These are phyloP conservation scores for Sarcophaga subvicina DNA, from an alignment of 2,888 invertebrate genomes.

Conservation along the genomic window DNA sequence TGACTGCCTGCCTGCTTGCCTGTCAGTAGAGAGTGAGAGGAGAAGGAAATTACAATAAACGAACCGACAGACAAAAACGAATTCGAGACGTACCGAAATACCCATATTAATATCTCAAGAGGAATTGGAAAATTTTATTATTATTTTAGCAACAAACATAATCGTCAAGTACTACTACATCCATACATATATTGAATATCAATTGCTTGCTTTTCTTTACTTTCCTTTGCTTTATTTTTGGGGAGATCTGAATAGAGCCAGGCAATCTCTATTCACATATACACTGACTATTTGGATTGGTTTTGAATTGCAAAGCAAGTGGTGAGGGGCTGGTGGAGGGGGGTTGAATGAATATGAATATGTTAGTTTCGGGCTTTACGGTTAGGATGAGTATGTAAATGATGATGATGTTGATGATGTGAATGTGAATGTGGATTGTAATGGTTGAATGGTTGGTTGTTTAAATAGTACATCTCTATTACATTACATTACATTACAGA, in stretches of 20 bases:
- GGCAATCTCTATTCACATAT: too few relatives aligned
- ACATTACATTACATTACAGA: too few relatives aligned
- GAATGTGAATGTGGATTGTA: not conserved
- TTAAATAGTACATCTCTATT: not conserved
- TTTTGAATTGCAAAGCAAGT: not conserved
- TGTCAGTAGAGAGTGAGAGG: not conserved
- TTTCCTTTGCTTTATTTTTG: too few relatives aligned
- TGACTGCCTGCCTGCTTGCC: not conserved
- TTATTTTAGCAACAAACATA: constrained; percentile 68
- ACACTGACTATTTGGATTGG: too few relatives aligned
- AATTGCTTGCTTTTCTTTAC: constrained; percentile 44
- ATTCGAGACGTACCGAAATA: not conserved
- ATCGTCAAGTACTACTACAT: constrained; percentile 64
- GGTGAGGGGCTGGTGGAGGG: too few relatives aligned
- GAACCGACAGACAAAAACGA: not conserved
- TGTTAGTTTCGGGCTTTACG: too few relatives aligned
- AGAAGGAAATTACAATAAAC: constrained; percentile 26
- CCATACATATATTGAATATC: constrained; percentile 61
- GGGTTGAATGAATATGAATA: too few relatives aligned
- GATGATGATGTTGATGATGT: too few relatives aligned
- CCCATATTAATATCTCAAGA: constrained; percentile 68
- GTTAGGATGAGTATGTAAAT: too few relatives aligned
- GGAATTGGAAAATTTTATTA: constrained; percentile 69
- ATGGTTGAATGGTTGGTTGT: not conserved
- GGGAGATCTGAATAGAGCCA: too few relatives aligned